Evolutionary conservation across 2,888 invertebrate species (phyloP).

Genomic region (Heliconius ethilla): DNA sequence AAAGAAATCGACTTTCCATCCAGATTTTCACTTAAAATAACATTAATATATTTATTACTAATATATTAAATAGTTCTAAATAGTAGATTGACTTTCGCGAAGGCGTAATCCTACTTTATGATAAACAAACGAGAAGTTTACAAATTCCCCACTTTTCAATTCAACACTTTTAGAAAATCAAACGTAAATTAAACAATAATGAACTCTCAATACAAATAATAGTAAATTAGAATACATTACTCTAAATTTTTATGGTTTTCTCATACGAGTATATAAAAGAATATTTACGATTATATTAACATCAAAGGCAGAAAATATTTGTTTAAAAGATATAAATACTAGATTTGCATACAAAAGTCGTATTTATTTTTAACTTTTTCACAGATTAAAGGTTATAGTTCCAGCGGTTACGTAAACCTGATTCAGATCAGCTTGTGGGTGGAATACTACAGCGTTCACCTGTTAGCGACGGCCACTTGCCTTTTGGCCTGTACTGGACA

Average conservation of each 20-base stretch:
- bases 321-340: background rate
- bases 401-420: slow-evolving; percentile 1
- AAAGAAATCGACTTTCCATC: too few relatives aligned
- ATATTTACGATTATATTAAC: background rate
- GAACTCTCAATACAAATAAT: too few relatives aligned
- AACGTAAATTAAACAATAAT: too few relatives aligned
- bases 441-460: slow-evolving; percentile 3
- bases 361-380: background rate
- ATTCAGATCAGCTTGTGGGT: slow-evolving; percentile 1
- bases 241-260: background rate
- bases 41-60: too few relatives aligned
- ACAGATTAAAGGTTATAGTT: background rate
- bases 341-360: background rate
- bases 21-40: too few relatives aligned
- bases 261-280: background rate
- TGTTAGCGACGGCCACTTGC: slow-evolving; percentile 15
- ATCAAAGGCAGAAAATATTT: slow-evolving; percentile 4
- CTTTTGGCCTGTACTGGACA: background rate
- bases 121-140: background rate
- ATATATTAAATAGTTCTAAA: too few relatives aligned
- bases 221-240: background rate
- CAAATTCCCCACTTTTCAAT: background rate
- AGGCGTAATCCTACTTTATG: background rate
- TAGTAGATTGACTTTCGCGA: too few relatives aligned
- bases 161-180: background rate